Base-by-base conservation (phyloP, 2,888 invertebrate genomes). In the Halictus quadricinctus region DNA sequence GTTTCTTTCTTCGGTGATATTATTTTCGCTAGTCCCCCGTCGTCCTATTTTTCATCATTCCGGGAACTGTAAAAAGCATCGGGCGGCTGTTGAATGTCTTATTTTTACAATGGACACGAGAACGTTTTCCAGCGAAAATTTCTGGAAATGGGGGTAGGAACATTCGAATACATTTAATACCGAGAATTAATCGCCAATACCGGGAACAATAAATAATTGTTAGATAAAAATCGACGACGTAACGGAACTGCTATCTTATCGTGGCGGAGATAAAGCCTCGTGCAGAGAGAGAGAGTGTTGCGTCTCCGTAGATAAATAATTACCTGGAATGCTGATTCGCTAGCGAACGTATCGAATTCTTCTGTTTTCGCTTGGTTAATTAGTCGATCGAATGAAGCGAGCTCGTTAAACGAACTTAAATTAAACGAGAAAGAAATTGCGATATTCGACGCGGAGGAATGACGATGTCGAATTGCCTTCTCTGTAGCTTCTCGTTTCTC, bases 191-290 rank as follows among this genome's bases (percentile, higher is more conserved):
- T n/a, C n/a, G n/a, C n/a, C n/a, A n/a, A n/a, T n/a, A 18, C 25
- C 5, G 29, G 69, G 43, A 13, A 15, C 21, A 21, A 79, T 54
- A 54, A 78, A 36, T 58, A 43, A 41, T 36, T 50, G 12, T 54
- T 25, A 25, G 54, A 70, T 82, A 81, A 81, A 43, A 69, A 81
- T 74, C 41, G 0, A 60, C 60, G 18, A 66, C 60, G 46, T 25
- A 72, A 80, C 50, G 36, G 5, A 6, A 4, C 29, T 21, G 12
- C 64, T 83, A 83, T 83, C 83, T 80, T 83, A 80, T 80, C 75
- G 10, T 43, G 10, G 18, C 69, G 46, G n/a, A 10, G 43, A 66
- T 66, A 72, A 43, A 13, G 54, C 29, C 36, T 48, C 72, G 50
- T 15, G 25, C 7, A 50, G 25, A 50, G 76, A 50, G 25, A 69